Conservation (phyloP, 2,113 vertebrate species). For the Pterocles gutturalis region DNA sequence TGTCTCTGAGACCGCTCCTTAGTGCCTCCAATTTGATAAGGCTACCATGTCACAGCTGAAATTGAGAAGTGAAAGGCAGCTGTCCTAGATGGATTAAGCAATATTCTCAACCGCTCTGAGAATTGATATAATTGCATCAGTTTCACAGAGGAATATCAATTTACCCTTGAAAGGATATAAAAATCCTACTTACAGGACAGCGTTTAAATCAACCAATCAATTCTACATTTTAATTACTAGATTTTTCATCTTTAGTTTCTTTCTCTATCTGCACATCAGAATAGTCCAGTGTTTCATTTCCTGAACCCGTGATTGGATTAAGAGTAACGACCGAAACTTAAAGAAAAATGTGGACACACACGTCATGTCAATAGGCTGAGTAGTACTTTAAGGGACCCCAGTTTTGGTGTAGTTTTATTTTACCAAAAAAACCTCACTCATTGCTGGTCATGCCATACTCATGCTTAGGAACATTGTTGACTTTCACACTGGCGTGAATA, state of each 20-base stretch:
- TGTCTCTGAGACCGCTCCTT: not conserved
- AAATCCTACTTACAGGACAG: not conserved
- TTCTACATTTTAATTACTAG: not conserved
- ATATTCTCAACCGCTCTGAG: not conserved
- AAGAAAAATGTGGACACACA: not conserved
- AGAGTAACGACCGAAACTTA: not conserved
- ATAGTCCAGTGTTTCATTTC: not conserved
- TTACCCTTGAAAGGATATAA: not conserved
- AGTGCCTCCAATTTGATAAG: not conserved
- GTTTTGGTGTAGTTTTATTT: not conserved
- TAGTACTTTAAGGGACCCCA: not conserved
- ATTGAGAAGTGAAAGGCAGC: not conserved
- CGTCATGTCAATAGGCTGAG: not conserved
- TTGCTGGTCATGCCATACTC: not conserved
- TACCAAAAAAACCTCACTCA: not conserved
- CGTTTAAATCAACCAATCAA: not conserved
- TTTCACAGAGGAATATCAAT: not conserved
- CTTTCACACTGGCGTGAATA: not conserved
- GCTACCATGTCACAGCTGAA: not conserved
- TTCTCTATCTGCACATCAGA: not conserved
- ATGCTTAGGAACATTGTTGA: not conserved
- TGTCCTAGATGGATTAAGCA: not conserved
- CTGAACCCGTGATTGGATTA: not conserved
- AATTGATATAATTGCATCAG: not conserved
- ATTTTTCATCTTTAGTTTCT: not conserved